Evolutionary conservation across 35 echinoderm and acorn worm genomes (phyloP), one percentile per base, ranked within the genome.

Genomic region (Amphiura filiformis): DNA sequence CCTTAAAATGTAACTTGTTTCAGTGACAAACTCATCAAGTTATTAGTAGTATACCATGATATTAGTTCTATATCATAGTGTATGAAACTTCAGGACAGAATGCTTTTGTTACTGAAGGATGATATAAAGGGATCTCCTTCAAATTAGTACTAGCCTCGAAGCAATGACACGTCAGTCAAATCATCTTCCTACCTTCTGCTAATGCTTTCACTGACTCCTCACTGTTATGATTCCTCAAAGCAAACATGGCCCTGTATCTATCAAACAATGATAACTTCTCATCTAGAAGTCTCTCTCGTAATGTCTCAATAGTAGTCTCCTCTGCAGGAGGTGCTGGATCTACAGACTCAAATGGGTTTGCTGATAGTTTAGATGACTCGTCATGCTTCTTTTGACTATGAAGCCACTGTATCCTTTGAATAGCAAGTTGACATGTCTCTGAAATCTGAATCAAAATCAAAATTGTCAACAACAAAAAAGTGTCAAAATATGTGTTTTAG

Each of bases 241-340:
- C 84, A 90, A 99, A 99, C 92, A 99, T 99, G 20, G 96, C 96
- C 30, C 96, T 61, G 84, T 99, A 99, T 35, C 96, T 92, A 3
- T 92, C 93, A 90, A 99, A 99, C 31, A 99, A 76, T 30, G 89
- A 30, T 39, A 87, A 64, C 5, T 76, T 87, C 32, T 92, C 91
- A 84, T 99, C 87, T 20, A 99, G 39, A 1, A 99, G 90, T 28
- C 36, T 92, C 34, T 56, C 35, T 78, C 80, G 82, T 42, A 91
- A 76, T 15, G 89, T 61, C 38, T 77, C 42, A 11, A 94, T 77
- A 80, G 78, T 79, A 0, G 56, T 31, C 57, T 92, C 79, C 39
- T 49, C 39, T 40, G 89, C 79, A 13, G 96, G 96, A n/a, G 96
- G 96, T 0, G 96, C 96, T 31, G 96, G 96, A 81, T 99, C 96